phyloP scores from a whole-genome alignment of 2,888 invertebrate species.

The Halocaridina rubra region DNA sequence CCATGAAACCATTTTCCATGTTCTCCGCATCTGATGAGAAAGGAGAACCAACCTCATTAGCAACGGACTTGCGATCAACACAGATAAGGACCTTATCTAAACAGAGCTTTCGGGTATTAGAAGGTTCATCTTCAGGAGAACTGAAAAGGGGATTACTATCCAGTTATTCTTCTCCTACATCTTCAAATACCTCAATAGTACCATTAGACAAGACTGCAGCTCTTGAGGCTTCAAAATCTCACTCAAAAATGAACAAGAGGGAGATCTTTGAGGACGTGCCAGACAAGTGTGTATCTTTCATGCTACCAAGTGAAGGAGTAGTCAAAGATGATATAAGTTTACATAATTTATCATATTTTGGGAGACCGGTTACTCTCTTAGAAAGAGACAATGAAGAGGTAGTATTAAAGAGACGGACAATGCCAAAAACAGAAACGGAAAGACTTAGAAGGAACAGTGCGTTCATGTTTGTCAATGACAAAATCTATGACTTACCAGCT shows the following conservation, averaged over 20 bases:
- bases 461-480: not conserved
- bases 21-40: not conserved
- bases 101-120: not conserved
- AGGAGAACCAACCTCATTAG: not conserved
- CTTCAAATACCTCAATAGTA: not conserved
- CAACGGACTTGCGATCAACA: not conserved
- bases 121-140: not conserved
- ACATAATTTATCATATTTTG: not conserved
- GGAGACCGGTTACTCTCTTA: not conserved
- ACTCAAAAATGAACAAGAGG: too few species aligned
- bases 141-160: not conserved
- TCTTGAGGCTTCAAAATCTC: too few species aligned
- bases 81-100: not conserved
- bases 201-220: too few species aligned
- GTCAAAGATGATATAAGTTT: not conserved
- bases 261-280: too few species aligned
- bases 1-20: not conserved
- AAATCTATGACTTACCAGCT: not conserved
- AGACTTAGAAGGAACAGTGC: not conserved
- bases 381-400: not conserved
- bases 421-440: not conserved
- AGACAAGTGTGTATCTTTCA: too few species aligned
- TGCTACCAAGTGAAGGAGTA: too few species aligned
- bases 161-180: not conserved
- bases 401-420: not conserved